Evolutionary conservation across 1,140 invertebrate genomes (phyloP), one percentile per base, ranked within the genome.

Genomic region (Maniola jurtina): DNA sequence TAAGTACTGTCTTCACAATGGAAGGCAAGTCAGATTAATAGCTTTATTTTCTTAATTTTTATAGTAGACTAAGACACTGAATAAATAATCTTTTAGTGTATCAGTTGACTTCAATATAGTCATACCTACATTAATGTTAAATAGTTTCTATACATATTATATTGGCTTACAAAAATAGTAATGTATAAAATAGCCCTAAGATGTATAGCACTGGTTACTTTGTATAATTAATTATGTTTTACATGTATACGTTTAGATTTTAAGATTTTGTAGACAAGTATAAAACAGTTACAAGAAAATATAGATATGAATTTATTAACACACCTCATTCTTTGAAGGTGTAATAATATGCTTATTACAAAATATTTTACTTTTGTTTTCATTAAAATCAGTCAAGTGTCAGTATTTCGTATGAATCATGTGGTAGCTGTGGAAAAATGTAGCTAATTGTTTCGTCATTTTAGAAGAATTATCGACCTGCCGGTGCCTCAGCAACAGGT

Each of bases 401-500:
- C 58, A 45, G 42, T 55, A 61, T 63, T 61, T 62, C 34, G 40
- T 68, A 64, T 64, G 61, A 68, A 68, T 68, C 65, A 64, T 66
- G 48, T 45, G 35, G 36, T 50, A 59, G 55, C 42, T 68, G 59
- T 66, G 25, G 34, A 54, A 63, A 54, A 35, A 52, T 57, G 62
- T 57, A 66, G 38, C 62, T 50, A 63, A 58, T 56, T 56, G 13
- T 38, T 56, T 14, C 38, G 38, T 52, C 47, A n/a, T n/a, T 33
- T 35, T 33, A 14, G 15, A 54, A 59, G 25, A 68, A 16, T 68
- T 71, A 71, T 78, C 71, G 69, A 33, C 76, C 92, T 54, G 95
- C 90, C 45, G 94, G 94, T 77, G 97, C 96, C 33, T 95, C 94
- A 15, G 95, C 95, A 79, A 97, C 66, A 8, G 60, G 57, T 69